phyloP scores from a whole-genome alignment of 2,113 vertebrate species.

The Murina feae region DNA sequence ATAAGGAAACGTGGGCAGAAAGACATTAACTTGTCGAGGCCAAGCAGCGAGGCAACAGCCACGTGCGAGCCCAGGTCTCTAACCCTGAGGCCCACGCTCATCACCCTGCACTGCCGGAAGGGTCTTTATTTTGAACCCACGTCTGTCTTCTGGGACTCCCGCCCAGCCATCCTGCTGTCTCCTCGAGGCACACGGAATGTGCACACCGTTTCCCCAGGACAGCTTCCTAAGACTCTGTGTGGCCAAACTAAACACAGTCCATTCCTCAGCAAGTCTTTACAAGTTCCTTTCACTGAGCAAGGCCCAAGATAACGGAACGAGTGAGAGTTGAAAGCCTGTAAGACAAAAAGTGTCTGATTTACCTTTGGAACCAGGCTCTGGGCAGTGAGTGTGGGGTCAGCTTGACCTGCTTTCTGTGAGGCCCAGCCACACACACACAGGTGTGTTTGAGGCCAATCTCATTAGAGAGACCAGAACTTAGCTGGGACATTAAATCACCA shows the following conservation, averaged over 20 bases:
- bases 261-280: slow-evolving; percentile 14
- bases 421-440: neutral
- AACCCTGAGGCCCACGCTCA: neutral
- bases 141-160: neutral
- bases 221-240: neutral
- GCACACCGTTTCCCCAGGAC: neutral
- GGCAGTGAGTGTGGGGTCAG: neutral
- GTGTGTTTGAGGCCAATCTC: neutral
- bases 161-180: neutral
- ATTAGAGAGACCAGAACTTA: neutral
- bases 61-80: neutral
- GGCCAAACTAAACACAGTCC: neutral
- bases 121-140: neutral
- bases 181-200: neutral
- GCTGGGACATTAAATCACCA: neutral
- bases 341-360: slow-evolving; percentile 12
- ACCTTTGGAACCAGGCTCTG: neutral
- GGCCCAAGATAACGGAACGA: neutral
- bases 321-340: neutral
- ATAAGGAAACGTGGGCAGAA: neutral
- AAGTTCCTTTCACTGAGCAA: slow-evolving; percentile 36
- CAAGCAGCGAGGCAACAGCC: neutral
- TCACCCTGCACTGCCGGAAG: neutral
- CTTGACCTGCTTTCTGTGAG: neutral
- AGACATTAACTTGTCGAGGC: neutral